Conservation (phyloP, 2,888 invertebrate genomes). For the Athripsodes cinereus region DNA sequence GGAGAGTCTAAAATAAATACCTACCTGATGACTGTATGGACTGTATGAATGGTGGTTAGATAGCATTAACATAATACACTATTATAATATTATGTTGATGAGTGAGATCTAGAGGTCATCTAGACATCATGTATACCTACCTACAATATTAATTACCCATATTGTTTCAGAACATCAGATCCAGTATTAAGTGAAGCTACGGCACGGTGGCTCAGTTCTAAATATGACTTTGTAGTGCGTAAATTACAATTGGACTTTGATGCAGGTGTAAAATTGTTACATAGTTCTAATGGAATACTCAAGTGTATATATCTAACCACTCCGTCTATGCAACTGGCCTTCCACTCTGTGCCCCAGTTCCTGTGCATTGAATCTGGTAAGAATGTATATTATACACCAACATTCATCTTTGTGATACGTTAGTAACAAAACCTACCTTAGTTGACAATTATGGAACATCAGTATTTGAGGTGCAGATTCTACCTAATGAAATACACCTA, state of each 20-base stretch:
- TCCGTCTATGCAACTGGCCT: constrained; percentile 47
- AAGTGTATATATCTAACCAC: constrained; percentile 48
- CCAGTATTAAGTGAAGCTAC: constrained; percentile 38
- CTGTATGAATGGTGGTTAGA: too few relatives aligned
- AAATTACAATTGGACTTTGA: constrained; percentile 47
- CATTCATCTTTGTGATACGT: background rate
- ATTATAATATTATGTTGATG: too few relatives aligned
- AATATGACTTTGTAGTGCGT: constrained; percentile 45
- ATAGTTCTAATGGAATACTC: constrained; percentile 42
- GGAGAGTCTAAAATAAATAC: too few relatives aligned
- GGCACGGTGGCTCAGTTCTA: constrained; percentile 47
- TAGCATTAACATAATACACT: too few relatives aligned
- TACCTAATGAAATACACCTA: too few relatives aligned
- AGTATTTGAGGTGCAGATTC: too few relatives aligned
- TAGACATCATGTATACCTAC: too few relatives aligned
- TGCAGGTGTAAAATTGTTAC: constrained; percentile 45
- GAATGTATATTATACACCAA: background rate
- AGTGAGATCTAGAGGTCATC: too few relatives aligned
- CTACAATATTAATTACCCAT: too few relatives aligned
- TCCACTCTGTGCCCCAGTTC: constrained; percentile 48
- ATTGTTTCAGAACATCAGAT: constrained; percentile 35
- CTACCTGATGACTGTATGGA: too few relatives aligned
- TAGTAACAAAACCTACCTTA: background rate
- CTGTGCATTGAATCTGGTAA: constrained; percentile 46
- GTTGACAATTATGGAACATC: background rate